Base-by-base conservation (phyloP, 2,113 vertebrate genomes). In the Galbula dea region DNA sequence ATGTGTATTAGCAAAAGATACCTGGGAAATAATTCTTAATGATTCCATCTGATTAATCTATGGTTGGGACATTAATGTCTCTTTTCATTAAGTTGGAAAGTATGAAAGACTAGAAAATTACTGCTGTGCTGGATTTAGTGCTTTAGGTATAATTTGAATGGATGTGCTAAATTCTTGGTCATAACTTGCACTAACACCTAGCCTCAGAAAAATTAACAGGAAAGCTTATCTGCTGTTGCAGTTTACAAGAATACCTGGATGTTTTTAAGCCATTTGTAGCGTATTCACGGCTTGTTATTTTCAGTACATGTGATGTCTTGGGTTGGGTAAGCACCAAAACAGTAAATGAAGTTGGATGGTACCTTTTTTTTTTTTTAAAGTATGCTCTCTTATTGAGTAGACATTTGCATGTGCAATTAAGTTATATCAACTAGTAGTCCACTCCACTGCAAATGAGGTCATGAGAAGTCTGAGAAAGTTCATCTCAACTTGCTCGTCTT, bases 71-170 rank as follows among this genome's bases (percentile, higher is more conserved):
- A 89, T 94, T 95, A 96, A 85, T 3, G 80, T 95, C 90, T 96
- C 91, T 93, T 97, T 97, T 95, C 93, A 96, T 95, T 96, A 95
- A 95, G 91, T 83, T 94, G 91, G 77, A 74, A 96, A 95, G 93
- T 95, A 93, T 93, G 93, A 95, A 93, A 95, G 94, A 95, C 91
- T 93, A 72, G 95, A 88, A 96, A 95, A 96, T 95, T 91, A 74
- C 89, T 93, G 81, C 87, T 96, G 72, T 79, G 45, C 69, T 83
- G 71, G 61, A 79, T 94, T 90, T 74, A 86, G 39, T 95, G 83
- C 90, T 57, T 43, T 58, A 52, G 34, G 37, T 89, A 26, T 85
- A 89, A 92, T 82, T 88, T 82, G 86, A 78, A 95, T 90, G 88
- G 93, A 88, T 66, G 59, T 83, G 51, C 82, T 91, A 92, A 90